Conservation (phyloP, 1,140 invertebrate genomes). For the Dolichoris vasculosae region DNA sequence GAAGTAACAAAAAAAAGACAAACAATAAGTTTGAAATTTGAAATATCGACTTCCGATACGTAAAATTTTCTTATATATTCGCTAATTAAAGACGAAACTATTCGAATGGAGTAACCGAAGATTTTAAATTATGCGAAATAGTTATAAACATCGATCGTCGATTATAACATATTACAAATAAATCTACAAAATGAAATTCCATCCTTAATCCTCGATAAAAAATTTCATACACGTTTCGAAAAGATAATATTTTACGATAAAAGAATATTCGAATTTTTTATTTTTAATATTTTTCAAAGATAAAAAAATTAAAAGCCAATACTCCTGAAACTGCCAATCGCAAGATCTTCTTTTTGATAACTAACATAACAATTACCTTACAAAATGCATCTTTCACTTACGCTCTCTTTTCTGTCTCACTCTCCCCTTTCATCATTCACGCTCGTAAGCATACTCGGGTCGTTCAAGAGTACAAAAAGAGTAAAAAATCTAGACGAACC, state of each 20-base stretch:
- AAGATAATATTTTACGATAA: neutral
- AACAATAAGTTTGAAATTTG: neutral
- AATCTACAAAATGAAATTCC: no score
- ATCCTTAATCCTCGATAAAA: no score
- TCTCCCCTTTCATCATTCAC: conserved; percentile 19
- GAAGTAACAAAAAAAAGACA: neutral
- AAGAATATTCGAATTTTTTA: neutral
- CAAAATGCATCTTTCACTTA: conserved; percentile 31
- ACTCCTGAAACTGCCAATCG: neutral
- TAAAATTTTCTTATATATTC: neutral
- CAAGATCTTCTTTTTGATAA: neutral
- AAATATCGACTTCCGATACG: neutral
- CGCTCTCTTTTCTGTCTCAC: conserved; percentile 7
- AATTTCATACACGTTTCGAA: no score
- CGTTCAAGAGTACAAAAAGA: conserved; percentile 30
- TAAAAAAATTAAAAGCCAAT: neutral
- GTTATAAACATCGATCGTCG: neutral
- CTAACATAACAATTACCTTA: conserved; percentile 41
- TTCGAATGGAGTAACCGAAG: neutral
- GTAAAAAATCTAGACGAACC: conserved; percentile 18
- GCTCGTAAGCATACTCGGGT: neutral
- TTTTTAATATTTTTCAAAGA: neutral
- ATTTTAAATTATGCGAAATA: neutral
- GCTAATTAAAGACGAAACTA: neutral
- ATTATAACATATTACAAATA: neutral